Percentiles rank a stretch among this genome's conserved stretches.
phyloP scores from a whole-genome alignment of 2,888 invertebrate species.

The Hypselothyrea guttata region DNA sequence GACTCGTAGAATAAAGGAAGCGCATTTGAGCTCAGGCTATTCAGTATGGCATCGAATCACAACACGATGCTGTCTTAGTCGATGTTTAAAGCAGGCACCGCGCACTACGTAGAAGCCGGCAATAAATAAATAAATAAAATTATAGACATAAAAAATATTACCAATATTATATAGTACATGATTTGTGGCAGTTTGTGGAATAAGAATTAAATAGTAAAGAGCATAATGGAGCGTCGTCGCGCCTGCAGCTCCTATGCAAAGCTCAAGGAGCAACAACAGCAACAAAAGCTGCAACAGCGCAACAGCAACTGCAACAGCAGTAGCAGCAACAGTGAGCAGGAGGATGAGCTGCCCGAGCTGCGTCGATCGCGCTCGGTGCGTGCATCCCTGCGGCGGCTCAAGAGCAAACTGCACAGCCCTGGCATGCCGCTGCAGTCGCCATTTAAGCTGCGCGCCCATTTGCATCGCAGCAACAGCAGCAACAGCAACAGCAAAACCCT shows the following conservation, averaged over 20 bases:
- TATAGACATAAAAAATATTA: constrained; percentile 4
- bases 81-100: constrained; percentile 46
- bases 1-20: constrained; percentile 4
- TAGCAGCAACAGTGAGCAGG: constrained; percentile 16
- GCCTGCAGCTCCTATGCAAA: constrained; percentile 70
- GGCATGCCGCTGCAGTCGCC: constrained; percentile 73
- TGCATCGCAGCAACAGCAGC: constrained; percentile 40
- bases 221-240: constrained; percentile 74
- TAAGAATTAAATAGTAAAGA: no score
- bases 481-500: constrained; percentile 29
- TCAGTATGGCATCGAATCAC: constrained; percentile 51
- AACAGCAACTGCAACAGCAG: constrained; percentile 20
- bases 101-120: constrained; percentile 49
- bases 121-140: constrained; percentile 17
- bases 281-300: constrained; percentile 20
- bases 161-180: constrained; percentile 6
- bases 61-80: constrained; percentile 47
- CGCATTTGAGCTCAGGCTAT: constrained; percentile 1
- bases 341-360: constrained; percentile 66
- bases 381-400: constrained; percentile 87
- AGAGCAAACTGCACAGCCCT: constrained; percentile 83
- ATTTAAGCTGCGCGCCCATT: constrained; percentile 74
- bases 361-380: constrained; percentile 88
- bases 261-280: constrained; percentile 46
- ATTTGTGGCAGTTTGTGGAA: no score